Percentiles rank a stretch among this genome's conserved stretches.
Evolutionary conservation across 2,888 invertebrate species (phyloP).

Genomic region (Meliscaeva auricollis): DNA sequence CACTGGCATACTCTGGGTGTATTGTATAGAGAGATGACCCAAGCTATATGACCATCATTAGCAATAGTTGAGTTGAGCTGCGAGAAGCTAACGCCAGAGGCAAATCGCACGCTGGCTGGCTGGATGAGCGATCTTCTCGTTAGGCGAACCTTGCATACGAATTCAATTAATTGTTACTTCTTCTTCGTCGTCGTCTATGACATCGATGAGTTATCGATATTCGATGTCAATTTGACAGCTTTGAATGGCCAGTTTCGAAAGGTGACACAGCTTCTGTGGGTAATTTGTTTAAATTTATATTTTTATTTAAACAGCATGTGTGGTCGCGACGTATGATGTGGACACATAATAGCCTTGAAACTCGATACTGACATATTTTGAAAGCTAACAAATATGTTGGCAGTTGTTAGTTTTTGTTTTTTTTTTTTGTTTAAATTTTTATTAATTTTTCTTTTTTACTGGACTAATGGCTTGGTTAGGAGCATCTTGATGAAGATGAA

Average conservation of each 20-base stretch:
- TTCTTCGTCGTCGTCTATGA: conserved; percentile 21
- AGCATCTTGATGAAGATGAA: too few relatives aligned
- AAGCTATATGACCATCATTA: conserved; percentile 68
- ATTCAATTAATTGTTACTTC: conserved; percentile 67
- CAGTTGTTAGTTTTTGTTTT: conserved; percentile 1
- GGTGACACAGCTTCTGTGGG: conserved; percentile 73
- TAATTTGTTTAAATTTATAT: conserved; percentile 64
- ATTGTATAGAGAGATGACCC: conserved; percentile 67
- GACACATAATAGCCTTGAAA: conserved; percentile 8
- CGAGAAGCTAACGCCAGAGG: conserved; percentile 64
- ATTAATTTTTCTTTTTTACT: background rate
- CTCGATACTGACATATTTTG: conserved; percentile 36
- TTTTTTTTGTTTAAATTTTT: background rate
- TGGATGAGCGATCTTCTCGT: conserved; percentile 69
- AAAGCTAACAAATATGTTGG: conserved; percentile 11
- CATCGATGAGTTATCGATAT: conserved; percentile 64
- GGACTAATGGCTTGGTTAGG: too few relatives aligned
- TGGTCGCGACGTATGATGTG: conserved; percentile 39
- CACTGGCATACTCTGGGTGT: background rate
- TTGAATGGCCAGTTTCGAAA: conserved; percentile 59
- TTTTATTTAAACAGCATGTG: conserved; percentile 55
- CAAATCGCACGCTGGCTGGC: conserved; percentile 32
- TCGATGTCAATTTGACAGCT: conserved; percentile 63
- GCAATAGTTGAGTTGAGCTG: conserved; percentile 47
- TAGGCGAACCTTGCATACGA: conserved; percentile 54